Percentiles rank a stretch among this genome's conserved stretches.
These are phyloP conservation scores for Allolobophora icterica DNA, from an alignment of 2,888 invertebrate species.

Conservation along the genomic window DNA sequence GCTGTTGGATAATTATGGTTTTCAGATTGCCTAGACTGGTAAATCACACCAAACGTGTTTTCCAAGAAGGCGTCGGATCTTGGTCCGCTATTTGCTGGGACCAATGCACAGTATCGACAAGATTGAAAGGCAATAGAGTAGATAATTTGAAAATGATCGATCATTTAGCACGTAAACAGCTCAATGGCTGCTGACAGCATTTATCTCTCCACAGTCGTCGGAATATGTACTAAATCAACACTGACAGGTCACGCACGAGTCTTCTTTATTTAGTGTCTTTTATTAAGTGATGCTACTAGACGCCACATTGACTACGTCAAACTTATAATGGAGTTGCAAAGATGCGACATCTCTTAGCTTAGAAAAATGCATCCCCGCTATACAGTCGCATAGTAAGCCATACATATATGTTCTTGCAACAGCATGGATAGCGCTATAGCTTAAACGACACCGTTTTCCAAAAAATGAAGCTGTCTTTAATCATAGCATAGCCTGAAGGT, in stretches of 20 bases:
- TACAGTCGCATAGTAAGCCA: not conserved
- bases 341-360: not conserved
- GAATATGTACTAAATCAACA: constrained; percentile 2
- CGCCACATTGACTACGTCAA: not conserved
- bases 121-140: not conserved
- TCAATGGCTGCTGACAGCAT: not conserved
- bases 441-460: too few species aligned
- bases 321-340: not conserved
- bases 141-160: not conserved
- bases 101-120: not conserved
- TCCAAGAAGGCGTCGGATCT: not conserved
- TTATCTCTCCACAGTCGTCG: not conserved
- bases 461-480: too few species aligned
- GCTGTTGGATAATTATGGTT: not conserved
- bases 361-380: not conserved
- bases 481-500: too few species aligned
- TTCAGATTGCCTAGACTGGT: not conserved
- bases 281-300: not conserved
- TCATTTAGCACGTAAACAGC: not conserved
- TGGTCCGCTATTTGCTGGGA: not conserved
- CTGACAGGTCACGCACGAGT: not conserved
- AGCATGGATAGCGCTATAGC: too few species aligned
- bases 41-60: not conserved
- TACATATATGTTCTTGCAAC: too few species aligned
- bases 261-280: not conserved